Conservation (phyloP, 2,888 invertebrate genomes). For the Cybosia mesomella region DNA sequence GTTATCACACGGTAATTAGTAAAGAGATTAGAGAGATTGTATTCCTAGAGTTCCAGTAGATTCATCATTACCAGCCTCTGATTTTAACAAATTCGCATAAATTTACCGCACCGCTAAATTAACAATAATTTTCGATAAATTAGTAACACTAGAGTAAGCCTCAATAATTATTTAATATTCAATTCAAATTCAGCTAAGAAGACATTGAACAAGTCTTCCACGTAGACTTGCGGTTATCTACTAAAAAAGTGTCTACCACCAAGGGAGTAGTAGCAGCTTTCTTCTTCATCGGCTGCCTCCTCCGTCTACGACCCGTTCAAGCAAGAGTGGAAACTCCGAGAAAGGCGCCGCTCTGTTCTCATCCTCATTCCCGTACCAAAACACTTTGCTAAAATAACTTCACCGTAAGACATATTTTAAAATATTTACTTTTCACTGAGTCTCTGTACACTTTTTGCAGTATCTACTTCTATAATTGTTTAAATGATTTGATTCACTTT, state of each 20-base stretch:
- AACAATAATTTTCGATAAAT: no score
- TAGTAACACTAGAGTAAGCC: neutral
- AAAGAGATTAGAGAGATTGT: no score
- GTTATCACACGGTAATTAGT: no score
- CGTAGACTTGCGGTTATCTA: constrained; percentile 78
- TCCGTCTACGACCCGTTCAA: constrained; percentile 88
- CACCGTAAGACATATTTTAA: constrained; percentile 48
- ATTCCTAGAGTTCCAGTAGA: no score
- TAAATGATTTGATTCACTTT: constrained; percentile 28
- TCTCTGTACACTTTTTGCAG: constrained; percentile 39
- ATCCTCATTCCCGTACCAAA: constrained; percentile 80
- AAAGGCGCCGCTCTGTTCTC: constrained; percentile 87
- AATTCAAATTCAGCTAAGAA: constrained; percentile 81
- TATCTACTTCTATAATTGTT: constrained; percentile 28
- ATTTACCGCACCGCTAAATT: no score
- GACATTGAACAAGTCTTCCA: constrained; percentile 80
- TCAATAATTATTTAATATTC: constrained; percentile 43
- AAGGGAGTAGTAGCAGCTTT: constrained; percentile 82
- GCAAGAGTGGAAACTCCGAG: constrained; percentile 90
- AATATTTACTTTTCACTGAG: constrained; percentile 37
- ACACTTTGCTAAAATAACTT: constrained; percentile 55
- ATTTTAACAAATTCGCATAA: no score
- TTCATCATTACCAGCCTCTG: no score
- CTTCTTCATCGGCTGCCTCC: constrained; percentile 83
- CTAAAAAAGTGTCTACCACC: constrained; percentile 79